Evolutionary conservation across 2,888 invertebrate species (phyloP), one percentile per base, ranked within the genome.

Genomic region (Caenorhabditis sulstoni): DNA sequence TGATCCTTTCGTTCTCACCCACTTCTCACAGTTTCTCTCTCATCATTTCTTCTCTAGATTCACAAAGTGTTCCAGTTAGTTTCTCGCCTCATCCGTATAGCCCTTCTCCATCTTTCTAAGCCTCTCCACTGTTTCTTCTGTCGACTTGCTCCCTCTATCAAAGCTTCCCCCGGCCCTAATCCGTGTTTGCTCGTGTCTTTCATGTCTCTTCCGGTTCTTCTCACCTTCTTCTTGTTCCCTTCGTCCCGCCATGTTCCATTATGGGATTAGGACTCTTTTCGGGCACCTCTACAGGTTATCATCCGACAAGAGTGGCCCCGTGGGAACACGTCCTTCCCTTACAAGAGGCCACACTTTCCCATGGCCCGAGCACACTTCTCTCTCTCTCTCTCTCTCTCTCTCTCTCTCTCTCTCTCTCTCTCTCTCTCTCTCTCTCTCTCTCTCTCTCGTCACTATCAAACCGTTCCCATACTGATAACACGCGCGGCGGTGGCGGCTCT

Each of bases 391-490:
- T n/a, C n/a, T n/a, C n/a, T n/a, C n/a, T n/a, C n/a, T n/a, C n/a
- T n/a, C n/a, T n/a, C n/a, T n/a, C n/a, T n/a, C n/a, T n/a, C n/a
- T n/a, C n/a, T n/a, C n/a, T n/a, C n/a, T n/a, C n/a, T n/a, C n/a
- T n/a, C n/a, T n/a, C n/a, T n/a, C n/a, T n/a, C n/a, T n/a, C n/a
- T n/a, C n/a, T n/a, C n/a, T n/a, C n/a, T n/a, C n/a, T n/a, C n/a
- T n/a, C n/a, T n/a, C n/a, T 18, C 22, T 8, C 50, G 41, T 41
- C 39, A 52, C 59, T 68, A 68, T 68, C 68, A 68, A 41, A 29
- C 35, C 45, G 59, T 68, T 68, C 68, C 68, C 68, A 68, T n/a
- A 52, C 68, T 68, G 68, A 68, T 68, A 68, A 59, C 29, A 29
- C 29, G 29, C 29, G 50, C 18, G 37, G 2, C 41, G 12, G 7